Base-by-base conservation (phyloP, 92 coral and sea anemone genomes). In the Hydrozoanthus gracilis region DNA sequence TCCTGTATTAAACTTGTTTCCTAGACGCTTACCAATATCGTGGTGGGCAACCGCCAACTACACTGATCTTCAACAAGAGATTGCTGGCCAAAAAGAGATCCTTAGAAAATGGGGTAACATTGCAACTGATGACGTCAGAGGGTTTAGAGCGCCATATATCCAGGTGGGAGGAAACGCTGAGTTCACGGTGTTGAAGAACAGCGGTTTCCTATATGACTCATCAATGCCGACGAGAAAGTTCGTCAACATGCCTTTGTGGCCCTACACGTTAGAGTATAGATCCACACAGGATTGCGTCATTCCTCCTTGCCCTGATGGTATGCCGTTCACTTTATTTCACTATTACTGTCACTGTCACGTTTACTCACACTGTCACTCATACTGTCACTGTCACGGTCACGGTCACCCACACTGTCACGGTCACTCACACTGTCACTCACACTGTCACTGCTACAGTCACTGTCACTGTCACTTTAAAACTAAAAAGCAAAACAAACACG, bases 101-200 rank as follows among this genome's bases (percentile, higher is more conserved):
- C 88, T 91, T 7, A 73, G 80, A 27, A 93, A 88, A 83, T 79
- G 88, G 86, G 94, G 96, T 8, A 86, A 91, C 71, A 86, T 93
- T 8, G 67, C 77, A 4, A 10, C 67, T 4, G 86, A 83, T 17
- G 93, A 93, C 13, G 88, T 93, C 60, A 88, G 76, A 3, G 96
- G 96, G 8, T 91, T 84, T 65, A 74, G 96, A 9, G 96, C 89
- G 4, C 96, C 96, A 0, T 91, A 82, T 76, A 55, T 93, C 7
- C 96, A 93, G 64, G 76, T 88, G 9, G 94, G 96, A 44, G 96
- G 96, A n/a, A 87, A 91, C 62, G 88, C 89, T 4, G 92, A 93
- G 61, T 93, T 88, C 70, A 86, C 89, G 51, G 92, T 82, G 4
- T 85, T 93, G 55, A 62, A 78, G 44, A 87, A 93, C 71, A 54